phyloP scores from a whole-genome alignment of 2,888 invertebrate species.

The Acholoe squamosa region DNA sequence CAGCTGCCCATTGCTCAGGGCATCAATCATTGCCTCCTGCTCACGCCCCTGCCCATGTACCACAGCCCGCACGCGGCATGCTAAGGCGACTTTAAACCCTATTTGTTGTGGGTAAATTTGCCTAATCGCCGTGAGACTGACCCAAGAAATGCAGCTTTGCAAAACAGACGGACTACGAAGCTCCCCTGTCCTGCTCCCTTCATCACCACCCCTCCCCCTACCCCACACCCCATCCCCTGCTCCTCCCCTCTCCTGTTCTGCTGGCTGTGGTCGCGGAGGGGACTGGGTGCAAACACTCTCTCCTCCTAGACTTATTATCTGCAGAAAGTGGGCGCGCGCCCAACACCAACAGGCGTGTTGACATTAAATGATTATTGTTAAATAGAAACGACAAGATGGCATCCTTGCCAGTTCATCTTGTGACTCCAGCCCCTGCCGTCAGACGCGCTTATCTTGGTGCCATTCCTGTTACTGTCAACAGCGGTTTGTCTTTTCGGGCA shows the following conservation, averaged over 20 bases:
- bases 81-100: constrained; percentile 34
- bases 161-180: neutral
- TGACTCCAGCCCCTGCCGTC: constrained; percentile 33
- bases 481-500: constrained; percentile 56
- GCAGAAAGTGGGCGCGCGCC: constrained; percentile 44
- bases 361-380: constrained; percentile 60
- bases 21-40: constrained; percentile 49
- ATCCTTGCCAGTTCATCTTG: constrained; percentile 60
- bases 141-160: neutral
- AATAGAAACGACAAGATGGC: constrained; percentile 59
- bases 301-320: constrained; percentile 37
- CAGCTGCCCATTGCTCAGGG: constrained; percentile 3
- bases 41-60: neutral
- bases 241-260: neutral
- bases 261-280: neutral
- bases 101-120: constrained; percentile 49
- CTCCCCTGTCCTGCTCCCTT: neutral
- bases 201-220: neutral
- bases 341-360: constrained; percentile 59
- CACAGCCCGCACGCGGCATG: constrained; percentile 3
- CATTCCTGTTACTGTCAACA: constrained; percentile 62
- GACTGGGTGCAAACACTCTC: constrained; percentile 56
- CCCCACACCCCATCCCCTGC: neutral
- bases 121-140: constrained; percentile 58
- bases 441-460: constrained; percentile 35